Conservation (phyloP, 2,113 vertebrate genomes). For the Urocitellus parryii region DNA sequence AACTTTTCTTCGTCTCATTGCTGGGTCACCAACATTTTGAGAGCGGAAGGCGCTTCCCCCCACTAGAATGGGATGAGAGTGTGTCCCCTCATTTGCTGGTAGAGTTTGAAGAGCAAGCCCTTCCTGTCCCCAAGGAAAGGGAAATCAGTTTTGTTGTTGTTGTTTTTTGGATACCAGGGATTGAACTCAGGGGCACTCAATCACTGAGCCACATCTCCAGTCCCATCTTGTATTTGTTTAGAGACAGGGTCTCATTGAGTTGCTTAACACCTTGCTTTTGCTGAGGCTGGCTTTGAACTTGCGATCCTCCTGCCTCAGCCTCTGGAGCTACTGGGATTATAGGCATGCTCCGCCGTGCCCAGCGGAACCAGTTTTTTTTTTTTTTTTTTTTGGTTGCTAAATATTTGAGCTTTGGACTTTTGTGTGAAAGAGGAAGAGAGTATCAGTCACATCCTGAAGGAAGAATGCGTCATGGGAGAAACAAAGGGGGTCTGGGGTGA, state of each 20-base stretch:
- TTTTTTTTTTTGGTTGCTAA: not conserved
- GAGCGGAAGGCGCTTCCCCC: not conserved
- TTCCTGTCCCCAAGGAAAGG: not conserved
- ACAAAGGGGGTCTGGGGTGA: not conserved
- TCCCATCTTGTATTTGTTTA: too few species aligned
- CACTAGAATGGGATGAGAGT: fast-evolving
- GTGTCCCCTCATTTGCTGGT: not conserved
- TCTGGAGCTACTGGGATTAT: too few species aligned
- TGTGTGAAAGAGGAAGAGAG: not conserved
- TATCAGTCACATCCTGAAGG: not conserved
- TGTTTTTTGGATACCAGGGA: too few species aligned
- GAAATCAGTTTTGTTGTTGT: too few species aligned
- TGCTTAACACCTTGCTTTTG: too few species aligned
- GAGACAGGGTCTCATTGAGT: too few species aligned
- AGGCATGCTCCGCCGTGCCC: too few species aligned
- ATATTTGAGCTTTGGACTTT: conserved; percentile 15
- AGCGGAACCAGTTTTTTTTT: not conserved
- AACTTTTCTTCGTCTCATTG: not conserved
- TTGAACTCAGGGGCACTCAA: too few species aligned
- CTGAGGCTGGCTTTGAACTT: too few species aligned
- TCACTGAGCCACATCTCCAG: too few species aligned
- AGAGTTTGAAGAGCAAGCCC: not conserved
- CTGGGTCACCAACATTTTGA: not conserved
- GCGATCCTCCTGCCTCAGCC: too few species aligned
- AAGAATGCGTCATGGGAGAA: not conserved